Conservation (phyloP, 2,888 invertebrate genomes). For the Aradus depressus region DNA sequence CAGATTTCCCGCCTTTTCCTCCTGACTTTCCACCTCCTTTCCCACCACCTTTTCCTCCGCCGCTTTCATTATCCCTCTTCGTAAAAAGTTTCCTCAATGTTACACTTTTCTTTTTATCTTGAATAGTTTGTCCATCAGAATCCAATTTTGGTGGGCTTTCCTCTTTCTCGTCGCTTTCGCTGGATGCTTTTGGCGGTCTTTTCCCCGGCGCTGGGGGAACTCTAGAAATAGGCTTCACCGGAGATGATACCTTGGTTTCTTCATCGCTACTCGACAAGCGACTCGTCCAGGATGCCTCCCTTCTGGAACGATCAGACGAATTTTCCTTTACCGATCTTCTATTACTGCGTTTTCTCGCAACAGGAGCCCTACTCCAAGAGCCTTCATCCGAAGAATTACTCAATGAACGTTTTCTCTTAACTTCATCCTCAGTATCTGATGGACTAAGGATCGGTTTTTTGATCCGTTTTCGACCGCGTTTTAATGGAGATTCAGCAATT, state of each 20-base stretch:
- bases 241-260: conserved; percentile 31
- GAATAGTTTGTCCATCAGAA: conserved; percentile 43
- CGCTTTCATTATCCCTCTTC: conserved; percentile 34
- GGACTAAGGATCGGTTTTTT: conserved; percentile 24
- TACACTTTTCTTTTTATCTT: conserved; percentile 60
- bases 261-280: conserved; percentile 36
- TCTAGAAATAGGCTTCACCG: conserved; percentile 27
- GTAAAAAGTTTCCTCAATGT: conserved; percentile 54
- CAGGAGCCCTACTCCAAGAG: conserved; percentile 19
- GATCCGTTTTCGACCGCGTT: conserved; percentile 24
- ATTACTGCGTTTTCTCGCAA: conserved; percentile 18
- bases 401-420: conserved; percentile 24
- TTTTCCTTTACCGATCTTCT: conserved; percentile 22
- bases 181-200: conserved; percentile 26
- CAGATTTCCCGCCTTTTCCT: conserved; percentile 56
- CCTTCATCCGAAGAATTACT: conserved; percentile 26
- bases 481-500: conserved; percentile 19
- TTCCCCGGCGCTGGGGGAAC: conserved; percentile 28
- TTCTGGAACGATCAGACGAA: conserved; percentile 22
- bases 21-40: conserved; percentile 58
- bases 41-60: conserved; percentile 39
- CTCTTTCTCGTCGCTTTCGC: conserved; percentile 33
- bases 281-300: conserved; percentile 19
- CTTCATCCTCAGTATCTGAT: conserved; percentile 26
- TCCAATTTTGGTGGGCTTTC: conserved; percentile 40